These are phyloP conservation scores for Caenorhabditis imperialis DNA, from an alignment of 2,888 invertebrate genomes.

Conservation along the genomic window DNA sequence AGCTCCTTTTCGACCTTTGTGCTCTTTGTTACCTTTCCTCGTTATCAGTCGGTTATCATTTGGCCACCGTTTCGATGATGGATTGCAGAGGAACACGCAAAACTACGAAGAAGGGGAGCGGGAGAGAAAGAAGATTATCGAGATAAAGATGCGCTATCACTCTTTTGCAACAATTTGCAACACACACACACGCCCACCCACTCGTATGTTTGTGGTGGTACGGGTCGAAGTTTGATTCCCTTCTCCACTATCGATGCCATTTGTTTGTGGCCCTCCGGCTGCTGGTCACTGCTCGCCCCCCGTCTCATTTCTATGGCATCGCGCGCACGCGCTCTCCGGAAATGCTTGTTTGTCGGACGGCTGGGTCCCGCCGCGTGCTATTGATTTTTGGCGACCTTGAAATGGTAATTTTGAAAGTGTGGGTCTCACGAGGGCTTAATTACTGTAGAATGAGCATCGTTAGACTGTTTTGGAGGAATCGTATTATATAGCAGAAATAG, in stretches of 20 bases:
- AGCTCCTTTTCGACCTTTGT: too few relatives aligned
- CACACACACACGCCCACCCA: neutral
- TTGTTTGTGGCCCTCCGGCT: conserved; percentile 11
- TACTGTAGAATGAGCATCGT: too few relatives aligned
- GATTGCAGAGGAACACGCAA: conserved; percentile 1
- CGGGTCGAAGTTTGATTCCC: neutral
- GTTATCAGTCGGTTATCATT: too few relatives aligned
- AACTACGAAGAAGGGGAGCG: conserved; percentile 1
- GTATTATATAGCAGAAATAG: too few relatives aligned
- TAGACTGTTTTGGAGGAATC: too few relatives aligned
- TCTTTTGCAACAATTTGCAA: conserved; percentile 19
- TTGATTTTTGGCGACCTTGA: too few relatives aligned
- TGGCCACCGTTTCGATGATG: conserved; percentile 6
- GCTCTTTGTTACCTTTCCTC: too few relatives aligned
- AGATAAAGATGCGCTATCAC: conserved; percentile 20
- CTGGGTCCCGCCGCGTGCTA: neutral
- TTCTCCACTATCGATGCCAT: conserved; percentile 11
- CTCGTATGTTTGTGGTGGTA: conserved; percentile 2
- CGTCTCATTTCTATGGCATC: conserved; percentile 32
- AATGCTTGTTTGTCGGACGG: conserved; percentile 6
- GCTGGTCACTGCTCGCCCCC: conserved; percentile 2
- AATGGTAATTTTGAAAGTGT: too few relatives aligned
- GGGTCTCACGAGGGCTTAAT: too few relatives aligned
- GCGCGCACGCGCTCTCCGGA: neutral
- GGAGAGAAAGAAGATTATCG: neutral